A percentile compares a stretch with the other conserved stretches of the same genome.
phyloP scores from a whole-genome alignment of 2,113 vertebrate species.

The Leiothrix lutea region DNA sequence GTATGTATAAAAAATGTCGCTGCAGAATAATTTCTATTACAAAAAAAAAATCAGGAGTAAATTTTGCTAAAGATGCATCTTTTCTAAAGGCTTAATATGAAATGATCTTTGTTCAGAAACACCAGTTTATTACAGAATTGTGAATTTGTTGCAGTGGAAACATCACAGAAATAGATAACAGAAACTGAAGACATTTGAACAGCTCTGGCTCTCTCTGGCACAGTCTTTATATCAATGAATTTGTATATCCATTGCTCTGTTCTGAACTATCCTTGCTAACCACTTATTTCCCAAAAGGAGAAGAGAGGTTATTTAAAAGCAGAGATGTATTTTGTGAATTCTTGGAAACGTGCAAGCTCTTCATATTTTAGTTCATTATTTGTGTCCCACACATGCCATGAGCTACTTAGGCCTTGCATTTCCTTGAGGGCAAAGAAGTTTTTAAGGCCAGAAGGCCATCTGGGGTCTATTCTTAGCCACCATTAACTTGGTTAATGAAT shows the following conservation, averaged over 20 bases:
- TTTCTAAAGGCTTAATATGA: neutral
- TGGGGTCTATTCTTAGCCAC: constrained; percentile 14
- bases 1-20: neutral
- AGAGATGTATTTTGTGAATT: neutral
- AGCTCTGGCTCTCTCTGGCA: neutral
- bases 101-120: neutral
- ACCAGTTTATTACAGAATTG: neutral
- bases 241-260: neutral
- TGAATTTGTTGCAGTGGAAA: neutral
- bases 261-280: neutral
- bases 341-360: neutral
- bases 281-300: neutral
- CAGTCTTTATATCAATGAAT: neutral
- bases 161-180: neutral
- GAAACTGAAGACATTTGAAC: neutral
- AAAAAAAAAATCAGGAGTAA: neutral
- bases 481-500: constrained; percentile 17
- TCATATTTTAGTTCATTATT: neutral
- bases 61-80: neutral
- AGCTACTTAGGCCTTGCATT: neutral
- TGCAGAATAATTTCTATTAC: neutral
- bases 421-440: neutral
- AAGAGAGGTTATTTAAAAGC: neutral
- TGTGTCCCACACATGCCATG: neutral
- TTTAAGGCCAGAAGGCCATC: constrained; percentile 4